A percentile compares a stretch with the other conserved stretches of the same genome.
These are phyloP conservation scores for Platalea minor DNA, from an alignment of 2,797 vertebrate species.

Conservation along the genomic window DNA sequence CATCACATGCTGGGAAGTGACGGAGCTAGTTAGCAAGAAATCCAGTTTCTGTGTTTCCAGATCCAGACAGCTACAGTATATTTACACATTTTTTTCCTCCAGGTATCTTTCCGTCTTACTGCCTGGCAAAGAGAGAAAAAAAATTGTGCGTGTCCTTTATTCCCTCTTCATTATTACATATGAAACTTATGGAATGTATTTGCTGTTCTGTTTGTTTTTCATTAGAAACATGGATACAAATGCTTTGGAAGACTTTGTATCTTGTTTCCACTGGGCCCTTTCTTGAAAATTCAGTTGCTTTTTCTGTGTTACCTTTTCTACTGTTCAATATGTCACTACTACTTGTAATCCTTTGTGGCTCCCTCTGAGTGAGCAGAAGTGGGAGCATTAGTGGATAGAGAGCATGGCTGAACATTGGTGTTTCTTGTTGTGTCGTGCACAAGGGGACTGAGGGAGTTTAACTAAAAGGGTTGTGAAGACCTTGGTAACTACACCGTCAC, in stretches of 20 bases:
- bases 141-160: not conserved
- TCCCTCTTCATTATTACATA: not conserved
- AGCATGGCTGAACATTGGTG: no score
- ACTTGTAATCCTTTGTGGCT: not conserved
- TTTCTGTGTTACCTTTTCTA: not conserved
- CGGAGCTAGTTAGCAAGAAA: not conserved
- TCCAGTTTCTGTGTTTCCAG: not conserved
- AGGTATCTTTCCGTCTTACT: not conserved
- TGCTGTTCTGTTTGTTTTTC: not conserved
- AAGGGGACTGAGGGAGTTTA: not conserved
- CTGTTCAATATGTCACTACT: not conserved
- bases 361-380: not conserved
- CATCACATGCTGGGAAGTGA: not conserved
- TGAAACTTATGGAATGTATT: not conserved
- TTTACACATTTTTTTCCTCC: no score
- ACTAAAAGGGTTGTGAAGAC: not conserved
- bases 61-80: not conserved
- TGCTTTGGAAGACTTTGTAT: not conserved
- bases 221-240: not conserved
- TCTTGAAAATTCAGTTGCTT: not conserved
- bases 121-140: not conserved
- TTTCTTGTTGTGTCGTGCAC: not conserved
- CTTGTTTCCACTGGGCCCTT: not conserved
- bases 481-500: rapidly evolving
- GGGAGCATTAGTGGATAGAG: not conserved